Percentiles rank a stretch among this genome's conserved stretches.
Conservation (phyloP, 2,888 invertebrate species). For the Norana najaformis region DNA sequence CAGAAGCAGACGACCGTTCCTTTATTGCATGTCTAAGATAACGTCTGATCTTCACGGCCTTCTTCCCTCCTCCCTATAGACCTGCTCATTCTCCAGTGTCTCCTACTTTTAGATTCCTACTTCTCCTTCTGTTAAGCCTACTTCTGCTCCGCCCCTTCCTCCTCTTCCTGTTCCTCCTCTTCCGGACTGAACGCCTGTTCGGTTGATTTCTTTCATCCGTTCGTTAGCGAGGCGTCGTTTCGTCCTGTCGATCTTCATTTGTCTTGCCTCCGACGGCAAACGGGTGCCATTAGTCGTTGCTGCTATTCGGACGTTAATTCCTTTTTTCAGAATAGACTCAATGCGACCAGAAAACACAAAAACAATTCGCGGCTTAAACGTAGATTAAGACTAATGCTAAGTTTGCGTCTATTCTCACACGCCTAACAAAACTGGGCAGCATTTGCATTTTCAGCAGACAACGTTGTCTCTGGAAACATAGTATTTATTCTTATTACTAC, state of each 20-base stretch:
- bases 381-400: background rate
- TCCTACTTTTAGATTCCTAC: constrained; percentile 40
- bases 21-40: too few relatives aligned
- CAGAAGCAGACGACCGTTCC: too few relatives aligned
- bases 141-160: background rate
- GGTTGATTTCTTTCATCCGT: background rate
- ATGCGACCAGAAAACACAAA: background rate
- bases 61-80: background rate
- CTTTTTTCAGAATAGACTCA: background rate
- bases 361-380: background rate
- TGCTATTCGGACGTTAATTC: background rate
- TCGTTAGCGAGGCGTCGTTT: background rate
- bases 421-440: background rate
- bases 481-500: too few relatives aligned
- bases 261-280: background rate
- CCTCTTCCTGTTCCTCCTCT: too few relatives aligned
- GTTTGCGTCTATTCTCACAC: background rate
- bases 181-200: background rate
- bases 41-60: background rate
- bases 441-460: background rate
- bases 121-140: background rate
- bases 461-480: background rate
- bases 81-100: constrained; percentile 69
- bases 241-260: background rate
- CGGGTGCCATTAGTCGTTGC: background rate